These are phyloP conservation scores for Xestoiulus laeticollis DNA, from an alignment of 2,888 invertebrate species.

Conservation along the genomic window DNA sequence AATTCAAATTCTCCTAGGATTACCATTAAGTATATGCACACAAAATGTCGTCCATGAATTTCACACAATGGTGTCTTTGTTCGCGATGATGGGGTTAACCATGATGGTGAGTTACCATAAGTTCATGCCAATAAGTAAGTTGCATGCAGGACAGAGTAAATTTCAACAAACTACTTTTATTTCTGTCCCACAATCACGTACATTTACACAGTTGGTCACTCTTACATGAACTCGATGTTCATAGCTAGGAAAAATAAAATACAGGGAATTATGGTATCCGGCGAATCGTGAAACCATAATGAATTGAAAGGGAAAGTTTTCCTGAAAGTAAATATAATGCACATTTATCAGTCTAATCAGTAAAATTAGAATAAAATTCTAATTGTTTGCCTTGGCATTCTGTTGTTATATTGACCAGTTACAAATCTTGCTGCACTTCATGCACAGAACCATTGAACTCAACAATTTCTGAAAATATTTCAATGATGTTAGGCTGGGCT, in stretches of 20 bases:
- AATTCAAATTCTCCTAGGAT: neutral
- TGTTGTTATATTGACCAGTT: too few relatives aligned
- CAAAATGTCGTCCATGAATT: neutral
- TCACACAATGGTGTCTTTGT: neutral
- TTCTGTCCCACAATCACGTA: neutral
- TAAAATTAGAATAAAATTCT: too few relatives aligned
- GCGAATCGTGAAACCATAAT: neutral
- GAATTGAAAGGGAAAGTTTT: neutral
- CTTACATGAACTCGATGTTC: neutral
- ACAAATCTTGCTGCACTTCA: too few relatives aligned
- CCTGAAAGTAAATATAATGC: neutral
- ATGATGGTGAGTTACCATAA: neutral
- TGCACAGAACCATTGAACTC: too few relatives aligned
- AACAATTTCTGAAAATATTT: too few relatives aligned
- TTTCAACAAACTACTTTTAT: neutral
- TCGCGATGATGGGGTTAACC: neutral
- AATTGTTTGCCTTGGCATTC: too few relatives aligned
- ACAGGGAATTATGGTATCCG: neutral
- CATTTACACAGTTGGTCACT: neutral
- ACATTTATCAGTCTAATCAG: neutral
- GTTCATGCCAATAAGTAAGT: neutral
- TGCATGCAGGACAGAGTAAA: neutral
- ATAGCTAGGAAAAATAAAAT: neutral
- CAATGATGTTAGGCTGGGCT: too few relatives aligned
- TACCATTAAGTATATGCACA: neutral